These are phyloP conservation scores for Catharus ustulatus DNA, from an alignment of 2,797 vertebrate species.

Conservation along the genomic window DNA sequence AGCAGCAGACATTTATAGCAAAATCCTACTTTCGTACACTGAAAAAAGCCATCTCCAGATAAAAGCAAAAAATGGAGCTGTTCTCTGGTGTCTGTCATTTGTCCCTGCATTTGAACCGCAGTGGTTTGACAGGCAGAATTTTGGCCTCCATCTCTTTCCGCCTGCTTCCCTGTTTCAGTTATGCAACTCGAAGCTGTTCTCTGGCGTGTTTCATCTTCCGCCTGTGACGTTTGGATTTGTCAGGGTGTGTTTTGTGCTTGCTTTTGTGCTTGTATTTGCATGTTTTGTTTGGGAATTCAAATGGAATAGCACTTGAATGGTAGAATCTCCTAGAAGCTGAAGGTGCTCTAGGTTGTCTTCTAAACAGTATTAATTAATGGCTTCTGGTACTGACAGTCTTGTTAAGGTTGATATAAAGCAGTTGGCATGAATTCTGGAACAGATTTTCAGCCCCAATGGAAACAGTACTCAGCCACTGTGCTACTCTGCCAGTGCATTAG, in stretches of 20 bases:
- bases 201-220: neutral
- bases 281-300: neutral
- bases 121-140: neutral
- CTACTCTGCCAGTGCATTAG: neutral
- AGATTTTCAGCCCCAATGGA: slow-evolving; percentile 46
- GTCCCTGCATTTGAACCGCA: neutral
- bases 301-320: neutral
- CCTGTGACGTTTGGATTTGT: neutral
- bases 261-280: neutral
- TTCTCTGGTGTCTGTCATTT: slow-evolving; percentile 31
- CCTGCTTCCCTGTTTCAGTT: neutral
- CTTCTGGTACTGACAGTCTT: neutral
- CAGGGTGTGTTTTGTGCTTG: neutral
- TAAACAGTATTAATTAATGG: slow-evolving; percentile 28
- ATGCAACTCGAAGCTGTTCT: neutral
- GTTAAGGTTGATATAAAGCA: slow-evolving; percentile 34
- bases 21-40: slow-evolving; percentile 37
- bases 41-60: slow-evolving; percentile 40
- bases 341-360: slow-evolving; percentile 2
- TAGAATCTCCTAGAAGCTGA: neutral
- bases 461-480: neutral
- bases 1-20: slow-evolving; percentile 49
- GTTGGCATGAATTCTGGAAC: slow-evolving; percentile 41
- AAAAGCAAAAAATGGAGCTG: slow-evolving; percentile 28
- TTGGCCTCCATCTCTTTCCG: slow-evolving; percentile 1